Evolutionary conservation across 2,113 vertebrate species (phyloP).

Genomic region (Pseudolaguvia tuberculata): DNA sequence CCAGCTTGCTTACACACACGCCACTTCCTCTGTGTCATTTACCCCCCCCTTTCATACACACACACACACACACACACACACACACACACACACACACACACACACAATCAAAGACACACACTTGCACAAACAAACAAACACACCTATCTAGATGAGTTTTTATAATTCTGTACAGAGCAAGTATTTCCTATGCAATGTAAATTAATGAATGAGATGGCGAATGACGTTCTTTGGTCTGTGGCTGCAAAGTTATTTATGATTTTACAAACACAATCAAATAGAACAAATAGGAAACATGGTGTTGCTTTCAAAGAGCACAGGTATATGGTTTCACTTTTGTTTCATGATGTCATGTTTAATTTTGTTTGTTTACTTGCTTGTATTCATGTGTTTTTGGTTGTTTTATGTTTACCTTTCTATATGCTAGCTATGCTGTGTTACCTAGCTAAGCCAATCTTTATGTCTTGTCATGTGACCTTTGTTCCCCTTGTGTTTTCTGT

Average conservation of each 20-base stretch:
- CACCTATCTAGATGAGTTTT: conserved; percentile 30
- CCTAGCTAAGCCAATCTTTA: too few relatives aligned
- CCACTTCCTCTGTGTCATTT: conserved; percentile 34
- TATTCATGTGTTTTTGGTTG: too few relatives aligned
- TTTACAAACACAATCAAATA: conserved; percentile 5
- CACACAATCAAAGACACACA: conserved; percentile 44
- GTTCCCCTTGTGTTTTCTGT: too few relatives aligned
- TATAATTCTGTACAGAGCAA: conserved; percentile 7
- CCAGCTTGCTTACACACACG: conserved; percentile 47
- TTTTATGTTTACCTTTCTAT: too few relatives aligned
- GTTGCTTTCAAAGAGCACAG: neutral
- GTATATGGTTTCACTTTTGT: too few relatives aligned
- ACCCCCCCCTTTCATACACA: conserved; percentile 36
- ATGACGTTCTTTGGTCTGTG: conserved; percentile 1
- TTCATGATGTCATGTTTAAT: too few relatives aligned
- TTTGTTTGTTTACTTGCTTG: too few relatives aligned
- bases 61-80: conserved; percentile 35
- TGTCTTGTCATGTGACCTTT: too few relatives aligned
- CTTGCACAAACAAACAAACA: conserved; percentile 45
- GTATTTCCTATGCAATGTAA: conserved; percentile 10
- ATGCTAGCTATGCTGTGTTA: too few relatives aligned
- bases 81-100: conserved; percentile 31
- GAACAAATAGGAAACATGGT: neutral
- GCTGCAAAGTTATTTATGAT: conserved; percentile 39
- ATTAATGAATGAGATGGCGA: conserved; percentile 6